These are phyloP conservation scores for Megalonaias nervosa DNA, from an alignment of 1,140 invertebrate species.

Conservation along the genomic window DNA sequence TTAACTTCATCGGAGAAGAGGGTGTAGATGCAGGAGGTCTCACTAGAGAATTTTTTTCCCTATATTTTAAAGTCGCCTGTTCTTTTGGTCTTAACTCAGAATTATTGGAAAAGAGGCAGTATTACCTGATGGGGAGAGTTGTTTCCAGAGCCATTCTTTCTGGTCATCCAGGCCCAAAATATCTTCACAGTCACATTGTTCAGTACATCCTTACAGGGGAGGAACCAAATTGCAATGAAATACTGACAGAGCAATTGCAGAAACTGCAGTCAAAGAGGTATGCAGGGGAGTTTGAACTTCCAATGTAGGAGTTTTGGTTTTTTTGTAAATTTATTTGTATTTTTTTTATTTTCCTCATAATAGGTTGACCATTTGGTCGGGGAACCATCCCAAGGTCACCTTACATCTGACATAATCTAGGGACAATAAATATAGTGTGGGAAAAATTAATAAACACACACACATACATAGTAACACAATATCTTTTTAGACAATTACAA, in stretches of 20 bases:
- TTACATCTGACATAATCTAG: too few relatives aligned
- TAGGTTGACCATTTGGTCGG: too few relatives aligned
- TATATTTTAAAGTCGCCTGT: slow-evolving; percentile 18
- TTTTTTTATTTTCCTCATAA: too few relatives aligned
- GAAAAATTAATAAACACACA: too few relatives aligned
- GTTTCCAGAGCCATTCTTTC: slow-evolving; percentile 3
- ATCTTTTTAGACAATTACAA: too few relatives aligned
- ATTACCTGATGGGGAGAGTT: slow-evolving; percentile 9
- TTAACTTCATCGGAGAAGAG: slow-evolving; percentile 29
- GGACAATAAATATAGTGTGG: too few relatives aligned
- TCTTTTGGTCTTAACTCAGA: slow-evolving; percentile 3
- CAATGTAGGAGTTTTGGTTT: too few relatives aligned
- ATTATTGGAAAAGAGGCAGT: slow-evolving; percentile 7
- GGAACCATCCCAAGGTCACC: too few relatives aligned
- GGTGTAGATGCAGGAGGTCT: slow-evolving; percentile 27
- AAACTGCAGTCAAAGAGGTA: slow-evolving; percentile 11
- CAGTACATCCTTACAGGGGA: slow-evolving; percentile 3
- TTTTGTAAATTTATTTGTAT: too few relatives aligned
- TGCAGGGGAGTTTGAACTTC: too few relatives aligned
- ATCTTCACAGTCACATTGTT: background rate
- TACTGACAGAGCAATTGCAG: background rate
- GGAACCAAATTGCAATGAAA: background rate
- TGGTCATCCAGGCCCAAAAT: slow-evolving; percentile 17
- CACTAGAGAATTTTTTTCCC: slow-evolving; percentile 20
- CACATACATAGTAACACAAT: too few relatives aligned